Conservation (phyloP, 1,140 invertebrate genomes). For the Oryctes rhinoceros region DNA sequence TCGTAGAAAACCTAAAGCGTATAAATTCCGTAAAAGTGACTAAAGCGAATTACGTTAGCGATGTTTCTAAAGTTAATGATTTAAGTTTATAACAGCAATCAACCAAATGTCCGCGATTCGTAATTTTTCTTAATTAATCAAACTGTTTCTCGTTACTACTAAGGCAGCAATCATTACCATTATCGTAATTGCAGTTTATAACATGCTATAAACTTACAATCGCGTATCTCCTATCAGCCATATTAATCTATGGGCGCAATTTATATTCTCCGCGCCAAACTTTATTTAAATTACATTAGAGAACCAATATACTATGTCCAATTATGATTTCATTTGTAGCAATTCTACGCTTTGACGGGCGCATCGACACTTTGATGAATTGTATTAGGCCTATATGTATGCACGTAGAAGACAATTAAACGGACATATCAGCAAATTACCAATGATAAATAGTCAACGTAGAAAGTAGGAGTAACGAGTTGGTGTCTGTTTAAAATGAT, state of each 20-base stretch:
- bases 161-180: neutral
- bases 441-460: neutral
- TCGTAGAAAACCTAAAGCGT: too few relatives aligned
- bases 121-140: neutral
- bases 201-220: neutral
- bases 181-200: neutral
- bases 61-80: too few relatives aligned
- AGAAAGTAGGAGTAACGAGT: neutral
- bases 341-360: neutral
- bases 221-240: neutral
- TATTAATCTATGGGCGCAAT: neutral
- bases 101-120: neutral
- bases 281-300: constrained; percentile 1
- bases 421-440: neutral
- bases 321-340: constrained; percentile 6
- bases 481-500: neutral
- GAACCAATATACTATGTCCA: neutral
- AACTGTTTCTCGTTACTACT: neutral
- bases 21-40: too few relatives aligned
- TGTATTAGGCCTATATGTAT: neutral
- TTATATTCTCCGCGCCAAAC: neutral
- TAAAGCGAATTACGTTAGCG: too few relatives aligned
- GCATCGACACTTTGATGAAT: neutral
- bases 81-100: too few relatives aligned
- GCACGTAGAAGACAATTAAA: neutral